Evolutionary conservation across 1,140 invertebrate species (phyloP), one percentile per base, ranked within the genome.

Genomic region (Eufriesea mexicana): DNA sequence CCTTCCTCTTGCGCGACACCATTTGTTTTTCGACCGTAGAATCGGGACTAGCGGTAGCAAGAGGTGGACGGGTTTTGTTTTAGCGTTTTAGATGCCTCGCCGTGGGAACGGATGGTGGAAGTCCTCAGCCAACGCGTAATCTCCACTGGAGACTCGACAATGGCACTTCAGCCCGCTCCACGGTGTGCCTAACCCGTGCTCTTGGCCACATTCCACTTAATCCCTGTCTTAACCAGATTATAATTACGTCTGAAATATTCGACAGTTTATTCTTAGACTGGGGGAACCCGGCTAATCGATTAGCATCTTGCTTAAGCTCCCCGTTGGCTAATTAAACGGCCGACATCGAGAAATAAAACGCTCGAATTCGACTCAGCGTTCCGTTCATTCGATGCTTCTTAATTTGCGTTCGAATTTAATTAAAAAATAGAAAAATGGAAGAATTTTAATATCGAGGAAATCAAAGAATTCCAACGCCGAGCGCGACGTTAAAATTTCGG

Each of bases 61-160:
- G 70, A 51, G 61, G 54, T 72, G 78, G 86, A 59, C 64, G 84
- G 89, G 89, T 93, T 92, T 92, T 91, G 89, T 92, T 93, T 93
- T 92, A 91, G 87, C 87, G 86, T 92, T 93, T 91, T 91, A 91
- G 86, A 91, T 89, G 89, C 86, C 89, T 89, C 70, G 84, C 87
- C 92, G 92, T 93, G 93, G 91, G 93, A 93, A 94, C 89, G 87
- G 86, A 86, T 86, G 84, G 67, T 54, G 49, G 59, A 67, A 81
- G 49, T 77, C 83, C 80, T 28, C 57, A 78, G 64, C 78, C 71
- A 80, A 70, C 66, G 68, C 85, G 84, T 90, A 87, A 83, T 81
- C 76, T 87, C 66, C 73, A 42, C 64, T 51, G 71, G 67, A 75
- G 81, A 79, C 84, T 84, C 81, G 49, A 85, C 89, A 90, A 90